phyloP scores from a whole-genome alignment of 2,113 vertebrate genomes.

The Halichoerus grypus region DNA sequence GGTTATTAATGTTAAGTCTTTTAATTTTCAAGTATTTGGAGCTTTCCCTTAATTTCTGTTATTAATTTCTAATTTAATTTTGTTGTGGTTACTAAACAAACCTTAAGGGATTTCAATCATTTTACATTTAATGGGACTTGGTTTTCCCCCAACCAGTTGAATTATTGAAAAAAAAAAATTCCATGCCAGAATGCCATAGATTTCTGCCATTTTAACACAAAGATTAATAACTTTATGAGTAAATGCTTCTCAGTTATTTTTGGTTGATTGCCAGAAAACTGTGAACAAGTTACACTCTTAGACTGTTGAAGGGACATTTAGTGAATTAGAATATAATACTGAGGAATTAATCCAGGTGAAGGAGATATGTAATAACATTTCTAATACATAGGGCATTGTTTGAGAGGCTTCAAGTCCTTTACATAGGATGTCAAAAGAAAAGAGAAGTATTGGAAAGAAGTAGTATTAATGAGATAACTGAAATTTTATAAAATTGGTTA shows the following conservation, averaged over 20 bases:
- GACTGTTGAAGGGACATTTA: neutral
- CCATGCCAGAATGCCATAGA: neutral
- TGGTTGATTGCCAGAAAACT: neutral
- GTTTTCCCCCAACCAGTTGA: neutral
- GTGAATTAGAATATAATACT: conserved; percentile 18
- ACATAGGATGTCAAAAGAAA: neutral
- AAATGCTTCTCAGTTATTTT: neutral
- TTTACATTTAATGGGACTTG: neutral
- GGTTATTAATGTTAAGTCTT: neutral
- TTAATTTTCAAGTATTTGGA: neutral
- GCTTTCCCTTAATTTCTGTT: neutral
- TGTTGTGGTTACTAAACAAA: neutral
- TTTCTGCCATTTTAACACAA: neutral
- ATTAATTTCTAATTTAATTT: neutral
- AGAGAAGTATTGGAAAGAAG: neutral
- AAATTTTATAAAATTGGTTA: neutral
- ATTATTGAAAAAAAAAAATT: neutral
- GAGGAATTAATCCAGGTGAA: neutral
- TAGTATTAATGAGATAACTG: neutral
- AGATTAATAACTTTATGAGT: neutral
- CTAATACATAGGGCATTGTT: neutral
- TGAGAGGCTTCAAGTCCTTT: neutral
- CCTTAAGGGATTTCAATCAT: neutral
- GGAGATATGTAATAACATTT: neutral
- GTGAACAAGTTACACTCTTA: neutral